These are phyloP conservation scores for Ischnus inquisitorius DNA, from an alignment of 2,888 invertebrate genomes.

Conservation along the genomic window DNA sequence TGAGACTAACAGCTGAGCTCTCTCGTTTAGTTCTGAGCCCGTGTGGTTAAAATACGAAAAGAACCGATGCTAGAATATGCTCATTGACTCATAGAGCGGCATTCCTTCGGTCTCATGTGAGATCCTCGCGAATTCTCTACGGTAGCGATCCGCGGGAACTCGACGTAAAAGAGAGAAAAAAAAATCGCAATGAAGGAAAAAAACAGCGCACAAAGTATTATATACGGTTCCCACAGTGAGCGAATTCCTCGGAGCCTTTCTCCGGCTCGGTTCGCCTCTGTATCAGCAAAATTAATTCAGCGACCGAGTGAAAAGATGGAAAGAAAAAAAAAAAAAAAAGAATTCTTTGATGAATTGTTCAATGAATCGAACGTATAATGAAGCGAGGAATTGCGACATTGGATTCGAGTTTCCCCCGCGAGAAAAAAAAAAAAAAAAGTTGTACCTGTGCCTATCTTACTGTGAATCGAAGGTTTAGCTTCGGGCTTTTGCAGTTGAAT, in stretches of 20 bases:
- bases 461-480: constrained; percentile 9
- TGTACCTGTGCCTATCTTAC: not conserved
- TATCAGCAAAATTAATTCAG: constrained; percentile 35
- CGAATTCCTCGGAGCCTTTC: constrained; percentile 49
- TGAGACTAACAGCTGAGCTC: constrained; percentile 37
- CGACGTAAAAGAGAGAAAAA: constrained; percentile 15
- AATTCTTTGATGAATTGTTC: constrained; percentile 37
- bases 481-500: constrained; percentile 41
- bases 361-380: constrained; percentile 43
- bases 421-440: not conserved
- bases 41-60: constrained; percentile 27
- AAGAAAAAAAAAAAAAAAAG: constrained; percentile 23
- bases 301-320: constrained; percentile 5
- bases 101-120: constrained; percentile 46
- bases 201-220: constrained; percentile 14
- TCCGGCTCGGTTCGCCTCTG: constrained; percentile 25
- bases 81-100: constrained; percentile 63
- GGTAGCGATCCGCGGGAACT: constrained; percentile 41
- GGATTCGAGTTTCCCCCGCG: constrained; percentile 15
- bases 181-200: not conserved
- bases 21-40: not conserved
- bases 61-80: constrained; percentile 50
- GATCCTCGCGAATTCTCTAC: constrained; percentile 14
- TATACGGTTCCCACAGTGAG: constrained; percentile 59
- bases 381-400: constrained; percentile 59